These are phyloP conservation scores for Dicerorhinus sumatrensis DNA, from an alignment of 2,113 vertebrate genomes.

Conservation along the genomic window DNA sequence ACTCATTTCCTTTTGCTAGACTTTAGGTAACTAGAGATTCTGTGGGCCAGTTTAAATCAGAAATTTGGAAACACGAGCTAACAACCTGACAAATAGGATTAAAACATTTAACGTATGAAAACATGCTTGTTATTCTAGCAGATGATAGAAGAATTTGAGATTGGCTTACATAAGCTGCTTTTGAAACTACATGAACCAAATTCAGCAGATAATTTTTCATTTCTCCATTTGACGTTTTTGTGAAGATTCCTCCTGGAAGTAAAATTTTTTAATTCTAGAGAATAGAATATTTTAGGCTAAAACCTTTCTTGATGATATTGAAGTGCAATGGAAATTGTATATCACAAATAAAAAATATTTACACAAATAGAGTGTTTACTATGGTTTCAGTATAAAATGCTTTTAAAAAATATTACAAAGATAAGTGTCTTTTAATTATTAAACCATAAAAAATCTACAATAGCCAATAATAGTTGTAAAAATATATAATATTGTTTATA, in stretches of 20 bases:
- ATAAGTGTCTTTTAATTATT: neutral
- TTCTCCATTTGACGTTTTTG: conserved; percentile 11
- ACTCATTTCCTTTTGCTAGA: conserved; percentile 54
- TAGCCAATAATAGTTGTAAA: neutral
- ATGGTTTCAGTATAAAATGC: neutral
- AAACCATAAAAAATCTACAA: neutral
- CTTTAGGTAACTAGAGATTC: conserved; percentile 64
- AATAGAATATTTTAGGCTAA: neutral
- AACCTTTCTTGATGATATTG: neutral
- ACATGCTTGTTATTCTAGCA: conserved; percentile 68
- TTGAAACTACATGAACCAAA: conserved; percentile 56
- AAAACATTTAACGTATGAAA: conserved; percentile 72
- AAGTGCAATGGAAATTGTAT: neutral
- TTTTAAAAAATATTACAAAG: neutral
- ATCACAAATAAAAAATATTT: neutral
- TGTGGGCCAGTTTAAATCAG: conserved; percentile 65
- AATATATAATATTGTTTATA: neutral
- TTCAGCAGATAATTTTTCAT: neutral
- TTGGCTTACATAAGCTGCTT: conserved; percentile 62
- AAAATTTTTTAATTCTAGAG: conserved; percentile 26
- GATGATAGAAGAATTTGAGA: conserved; percentile 66
- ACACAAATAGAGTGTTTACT: neutral
- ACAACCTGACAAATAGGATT: conserved; percentile 78
- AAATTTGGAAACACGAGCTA: conserved; percentile 71
- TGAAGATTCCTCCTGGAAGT: neutral